Conservation (phyloP, 2,113 vertebrate genomes). For the Nibea coibor region DNA sequence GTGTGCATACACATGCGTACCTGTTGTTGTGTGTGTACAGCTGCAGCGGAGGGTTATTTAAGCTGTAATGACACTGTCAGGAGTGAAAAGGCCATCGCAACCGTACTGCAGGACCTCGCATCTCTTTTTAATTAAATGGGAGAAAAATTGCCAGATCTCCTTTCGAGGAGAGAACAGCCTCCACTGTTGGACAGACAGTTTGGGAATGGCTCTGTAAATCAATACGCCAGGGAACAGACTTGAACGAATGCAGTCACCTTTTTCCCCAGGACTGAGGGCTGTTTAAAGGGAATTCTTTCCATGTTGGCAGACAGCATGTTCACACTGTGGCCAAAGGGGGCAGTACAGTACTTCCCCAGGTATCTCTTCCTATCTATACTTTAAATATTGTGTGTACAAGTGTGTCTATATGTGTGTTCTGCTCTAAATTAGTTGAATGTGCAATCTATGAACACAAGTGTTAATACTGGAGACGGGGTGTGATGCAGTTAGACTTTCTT, state of each 20-base stretch:
- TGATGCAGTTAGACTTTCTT: constrained; percentile 15
- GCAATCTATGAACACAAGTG: neutral
- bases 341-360: constrained; percentile 52
- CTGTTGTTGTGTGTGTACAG: neutral
- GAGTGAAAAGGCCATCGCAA: constrained; percentile 47
- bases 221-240: constrained; percentile 63
- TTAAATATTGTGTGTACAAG: neutral
- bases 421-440: neutral
- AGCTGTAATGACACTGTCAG: constrained; percentile 58
- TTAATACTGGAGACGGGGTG: neutral
- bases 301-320: constrained; percentile 31
- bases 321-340: constrained; percentile 62
- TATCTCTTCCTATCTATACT: neutral
- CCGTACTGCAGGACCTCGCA: constrained; percentile 22
- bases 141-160: constrained; percentile 40
- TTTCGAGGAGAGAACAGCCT: constrained; percentile 52
- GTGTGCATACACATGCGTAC: neutral
- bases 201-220: constrained; percentile 64
- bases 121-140: constrained; percentile 64
- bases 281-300: constrained; percentile 40
- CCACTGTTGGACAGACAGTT: constrained; percentile 51
- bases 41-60: constrained; percentile 56
- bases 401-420: neutral
- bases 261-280: constrained; percentile 41
- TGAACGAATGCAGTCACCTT: constrained; percentile 59